These are phyloP conservation scores for Tricholauxania praeusta DNA, from an alignment of 2,888 invertebrate species.

Conservation along the genomic window DNA sequence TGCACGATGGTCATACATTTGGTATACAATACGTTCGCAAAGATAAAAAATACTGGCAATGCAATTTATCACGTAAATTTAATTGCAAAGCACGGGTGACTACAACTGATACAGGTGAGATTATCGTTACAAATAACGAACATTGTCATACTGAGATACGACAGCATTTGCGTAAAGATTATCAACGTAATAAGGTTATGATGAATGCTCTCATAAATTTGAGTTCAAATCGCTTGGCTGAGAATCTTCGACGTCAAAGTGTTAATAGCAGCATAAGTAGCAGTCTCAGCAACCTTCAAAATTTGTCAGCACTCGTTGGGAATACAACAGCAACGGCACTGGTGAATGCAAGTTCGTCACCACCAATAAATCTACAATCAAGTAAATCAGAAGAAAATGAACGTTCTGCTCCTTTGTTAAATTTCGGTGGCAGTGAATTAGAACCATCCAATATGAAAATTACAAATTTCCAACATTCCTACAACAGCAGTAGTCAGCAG, in stretches of 20 bases:
- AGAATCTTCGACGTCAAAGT: conserved; percentile 55
- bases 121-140: conserved; percentile 67
- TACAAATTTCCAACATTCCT: background rate
- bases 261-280: conserved; percentile 43
- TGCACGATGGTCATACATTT: conserved; percentile 68
- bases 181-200: conserved; percentile 67
- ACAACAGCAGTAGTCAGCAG: background rate
- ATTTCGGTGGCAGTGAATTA: conserved; percentile 23
- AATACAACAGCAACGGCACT: conserved; percentile 42
- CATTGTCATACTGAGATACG: conserved; percentile 69
- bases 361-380: conserved; percentile 11
- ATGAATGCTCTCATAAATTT: conserved; percentile 65
- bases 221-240: conserved; percentile 60
- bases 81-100: conserved; percentile 69
- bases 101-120: conserved; percentile 65
- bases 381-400: conserved; percentile 6
- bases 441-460: conserved; percentile 6
- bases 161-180: conserved; percentile 68
- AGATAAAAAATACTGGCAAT: conserved; percentile 69
- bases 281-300: conserved; percentile 20
- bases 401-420: background rate
- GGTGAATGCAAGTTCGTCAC: background rate
- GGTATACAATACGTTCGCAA: conserved; percentile 69
- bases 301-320: conserved; percentile 26
- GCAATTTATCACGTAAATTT: conserved; percentile 68